Base-by-base conservation (phyloP, 2,888 invertebrate genomes). In the Epicampocera succincta region DNA sequence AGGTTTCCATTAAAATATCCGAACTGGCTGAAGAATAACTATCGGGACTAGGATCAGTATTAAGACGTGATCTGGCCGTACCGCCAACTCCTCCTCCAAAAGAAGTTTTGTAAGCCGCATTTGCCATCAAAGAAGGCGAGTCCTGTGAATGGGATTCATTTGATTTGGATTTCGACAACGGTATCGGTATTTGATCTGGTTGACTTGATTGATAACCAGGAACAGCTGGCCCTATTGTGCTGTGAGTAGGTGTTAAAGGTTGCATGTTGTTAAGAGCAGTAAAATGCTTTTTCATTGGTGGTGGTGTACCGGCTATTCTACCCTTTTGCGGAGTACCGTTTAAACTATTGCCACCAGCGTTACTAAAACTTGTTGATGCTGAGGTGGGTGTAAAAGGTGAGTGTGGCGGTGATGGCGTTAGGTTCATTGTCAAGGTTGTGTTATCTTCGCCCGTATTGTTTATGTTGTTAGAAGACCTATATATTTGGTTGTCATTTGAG, bases 141-240 rank as follows among this genome's bases (percentile, higher is more conserved):
- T 87, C 87, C 93, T 95, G 81, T 97, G 86, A 93, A 90, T 97
- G 97, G 13, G 96, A 97, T 92, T 98, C 98, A 91, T 98, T 97
- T 52, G 97, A 97, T 88, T 96, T 95, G 83, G 97, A 97, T 92
- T 97, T 97, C 79, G 95, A 96, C 85, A 98, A 87, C 91, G 93
- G 65, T 50, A 85, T 72, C 9, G 77, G 69, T 11, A 74, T 63
- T 9, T 80, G 58, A 63, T 84, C 84, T 69, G 83, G 84, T 6
- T 68, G 69, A 9, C 78, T 19, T 46, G 56, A 33, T n/a, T 69
- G 77, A 13, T 79, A 65, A 17, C 72, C 15, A 6, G 33, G 1
- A 25, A 58, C 52, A 13, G 50, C 54, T 2, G 54, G n/a, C n/a
- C n/a, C 63, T 5, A 25, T 11, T 33, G 60, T 69, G 17, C 61